Conservation (phyloP, 2,888 invertebrate species). For the Lordiphosa fenestrarum region DNA sequence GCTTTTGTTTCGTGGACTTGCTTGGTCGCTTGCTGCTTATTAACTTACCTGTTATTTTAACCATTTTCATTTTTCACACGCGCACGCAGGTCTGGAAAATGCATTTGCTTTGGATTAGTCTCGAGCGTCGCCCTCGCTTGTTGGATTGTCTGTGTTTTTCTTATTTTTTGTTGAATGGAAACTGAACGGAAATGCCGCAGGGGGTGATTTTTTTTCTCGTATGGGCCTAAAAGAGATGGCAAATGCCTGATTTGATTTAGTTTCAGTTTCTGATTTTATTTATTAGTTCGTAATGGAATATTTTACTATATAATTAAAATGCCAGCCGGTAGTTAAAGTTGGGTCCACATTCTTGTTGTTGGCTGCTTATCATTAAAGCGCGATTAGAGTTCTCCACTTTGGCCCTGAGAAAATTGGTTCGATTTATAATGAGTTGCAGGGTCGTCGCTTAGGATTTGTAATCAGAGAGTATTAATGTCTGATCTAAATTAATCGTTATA, state of each 20-base stretch:
- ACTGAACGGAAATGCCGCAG: slow-evolving; percentile 65
- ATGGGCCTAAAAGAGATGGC: no score
- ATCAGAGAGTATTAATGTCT: slow-evolving; percentile 15
- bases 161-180: slow-evolving; percentile 38
- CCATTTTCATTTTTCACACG: slow-evolving; percentile 69
- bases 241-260: no score
- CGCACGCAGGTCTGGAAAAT: slow-evolving; percentile 58
- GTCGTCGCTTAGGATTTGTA: slow-evolving; percentile 9
- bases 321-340: slow-evolving; percentile 20
- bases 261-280: slow-evolving; percentile 32
- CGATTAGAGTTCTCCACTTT: slow-evolving; percentile 20
- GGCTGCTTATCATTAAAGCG: slow-evolving; percentile 38
- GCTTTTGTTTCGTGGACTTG: slow-evolving; percentile 47
- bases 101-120: slow-evolving; percentile 56
- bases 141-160: slow-evolving; percentile 25
- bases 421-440: slow-evolving; percentile 29
- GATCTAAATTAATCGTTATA: slow-evolving; percentile 11
- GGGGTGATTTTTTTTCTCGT: slow-evolving; percentile 48
- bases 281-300: slow-evolving; percentile 47
- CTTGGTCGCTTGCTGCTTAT: slow-evolving; percentile 45
- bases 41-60: slow-evolving; percentile 67
- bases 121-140: slow-evolving; percentile 33
- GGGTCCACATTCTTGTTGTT: slow-evolving; percentile 8
- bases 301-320: slow-evolving; percentile 54
- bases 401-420: slow-evolving; percentile 20